Evolutionary conservation across 1,140 invertebrate genomes (phyloP).

Genomic region (Papilio helenus): DNA sequence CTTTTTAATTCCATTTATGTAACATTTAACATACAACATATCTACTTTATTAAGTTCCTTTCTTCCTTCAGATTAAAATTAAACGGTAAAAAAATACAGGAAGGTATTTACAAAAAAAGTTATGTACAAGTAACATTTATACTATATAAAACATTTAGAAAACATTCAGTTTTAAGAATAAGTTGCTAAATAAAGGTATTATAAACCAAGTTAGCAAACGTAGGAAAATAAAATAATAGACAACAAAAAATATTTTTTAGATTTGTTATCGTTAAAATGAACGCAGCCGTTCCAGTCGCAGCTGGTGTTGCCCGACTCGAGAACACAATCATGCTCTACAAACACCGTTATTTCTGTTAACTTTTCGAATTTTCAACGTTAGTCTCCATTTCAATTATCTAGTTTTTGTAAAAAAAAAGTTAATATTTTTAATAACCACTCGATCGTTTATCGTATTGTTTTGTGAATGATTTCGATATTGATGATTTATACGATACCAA

Average conservation of each 20-base stretch:
- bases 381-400: neutral
- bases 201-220: constrained; percentile 1
- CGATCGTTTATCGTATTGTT: constrained; percentile 14
- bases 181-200: neutral
- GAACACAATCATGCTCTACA: constrained; percentile 22
- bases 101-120: neutral
- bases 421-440: constrained; percentile 5
- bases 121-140: neutral
- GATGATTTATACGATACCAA: constrained; percentile 51
- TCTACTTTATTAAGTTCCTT: no score
- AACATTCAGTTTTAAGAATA: neutral
- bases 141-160: neutral
- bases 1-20: no score
- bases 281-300: constrained; percentile 7
- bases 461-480: constrained; percentile 21
- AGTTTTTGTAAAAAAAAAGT: neutral
- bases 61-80: neutral
- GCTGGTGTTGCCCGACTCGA: neutral
- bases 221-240: neutral
- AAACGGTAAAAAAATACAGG: neutral
- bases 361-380: constrained; percentile 18
- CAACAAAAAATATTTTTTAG: neutral
- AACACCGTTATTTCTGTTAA: constrained; percentile 30
- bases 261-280: neutral
- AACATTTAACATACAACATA: no score